Evolutionary conservation across 2,888 invertebrate species (phyloP).

Genomic region (Tenodera sinensis): DNA sequence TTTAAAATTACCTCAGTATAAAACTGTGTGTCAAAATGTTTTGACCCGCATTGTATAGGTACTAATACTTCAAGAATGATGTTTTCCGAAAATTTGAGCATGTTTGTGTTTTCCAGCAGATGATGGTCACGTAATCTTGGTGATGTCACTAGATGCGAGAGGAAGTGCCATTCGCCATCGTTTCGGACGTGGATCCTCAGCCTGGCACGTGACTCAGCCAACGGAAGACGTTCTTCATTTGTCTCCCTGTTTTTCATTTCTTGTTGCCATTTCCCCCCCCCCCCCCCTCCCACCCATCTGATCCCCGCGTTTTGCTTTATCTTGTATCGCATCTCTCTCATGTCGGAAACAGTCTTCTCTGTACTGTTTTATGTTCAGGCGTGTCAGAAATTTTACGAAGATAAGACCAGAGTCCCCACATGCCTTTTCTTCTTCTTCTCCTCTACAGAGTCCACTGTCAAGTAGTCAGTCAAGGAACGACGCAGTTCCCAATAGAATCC

Average conservation of each 20-base stretch:
- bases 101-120: not conserved
- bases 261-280: not conserved
- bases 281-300: not conserved
- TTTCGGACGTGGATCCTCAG: not conserved
- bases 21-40: no score
- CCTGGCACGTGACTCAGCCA: not conserved
- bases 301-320: not conserved
- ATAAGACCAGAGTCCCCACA: not conserved
- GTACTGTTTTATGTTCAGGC: not conserved
- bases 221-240: constrained; percentile 17
- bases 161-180: not conserved
- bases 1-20: no score
- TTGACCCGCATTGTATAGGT: no score
- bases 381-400: not conserved
- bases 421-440: not conserved
- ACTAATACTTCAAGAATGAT: no score
- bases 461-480: not conserved
- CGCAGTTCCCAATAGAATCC: not conserved
- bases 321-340: not conserved
- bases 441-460: not conserved
- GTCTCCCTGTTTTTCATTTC: constrained; percentile 1
- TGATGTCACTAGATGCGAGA: not conserved
- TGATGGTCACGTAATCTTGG: not conserved
- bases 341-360: constrained; percentile 5
- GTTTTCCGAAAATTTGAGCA: no score